These are phyloP conservation scores for Distichodus sexfasciatus DNA, from an alignment of 2,797 vertebrate species.

Conservation along the genomic window DNA sequence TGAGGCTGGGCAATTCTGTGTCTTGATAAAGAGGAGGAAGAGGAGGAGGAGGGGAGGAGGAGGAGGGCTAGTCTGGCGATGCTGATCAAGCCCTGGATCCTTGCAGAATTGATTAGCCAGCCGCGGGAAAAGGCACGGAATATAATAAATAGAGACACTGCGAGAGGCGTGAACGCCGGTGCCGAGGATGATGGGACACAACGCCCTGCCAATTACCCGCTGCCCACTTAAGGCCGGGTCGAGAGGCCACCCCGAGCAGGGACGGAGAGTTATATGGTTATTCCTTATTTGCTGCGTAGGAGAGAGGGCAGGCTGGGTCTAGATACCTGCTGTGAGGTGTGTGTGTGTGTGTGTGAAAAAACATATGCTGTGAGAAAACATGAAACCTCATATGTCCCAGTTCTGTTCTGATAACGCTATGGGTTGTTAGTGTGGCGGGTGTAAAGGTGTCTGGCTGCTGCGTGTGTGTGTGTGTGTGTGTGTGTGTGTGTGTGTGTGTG, in stretches of 20 bases:
- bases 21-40: no score
- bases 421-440: conserved; percentile 19
- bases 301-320: conserved; percentile 56
- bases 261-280: conserved; percentile 78
- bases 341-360: conserved; percentile 19
- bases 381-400: conserved; percentile 25
- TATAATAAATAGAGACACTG: conserved; percentile 96
- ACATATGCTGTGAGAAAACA: conserved; percentile 31
- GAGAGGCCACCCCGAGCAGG: conserved; percentile 68
- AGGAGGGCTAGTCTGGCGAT: conserved; percentile 83
- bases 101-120: conserved; percentile 90
- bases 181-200: conserved; percentile 75
- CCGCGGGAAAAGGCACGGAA: conserved; percentile 82
- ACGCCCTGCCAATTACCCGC: conserved; percentile 80
- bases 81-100: conserved; percentile 88
- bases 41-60: no score
- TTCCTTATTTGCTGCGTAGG: conserved; percentile 71
- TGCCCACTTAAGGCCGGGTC: conserved; percentile 80
- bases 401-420: conserved; percentile 25
- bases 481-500: not conserved
- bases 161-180: conserved; percentile 72
- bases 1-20: conserved; percentile 97
- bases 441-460: conserved; percentile 14
- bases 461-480: not conserved
- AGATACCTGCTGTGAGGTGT: conserved; percentile 40